These are phyloP conservation scores for Dryas iulia DNA, from an alignment of 1,140 invertebrate genomes.

Conservation along the genomic window DNA sequence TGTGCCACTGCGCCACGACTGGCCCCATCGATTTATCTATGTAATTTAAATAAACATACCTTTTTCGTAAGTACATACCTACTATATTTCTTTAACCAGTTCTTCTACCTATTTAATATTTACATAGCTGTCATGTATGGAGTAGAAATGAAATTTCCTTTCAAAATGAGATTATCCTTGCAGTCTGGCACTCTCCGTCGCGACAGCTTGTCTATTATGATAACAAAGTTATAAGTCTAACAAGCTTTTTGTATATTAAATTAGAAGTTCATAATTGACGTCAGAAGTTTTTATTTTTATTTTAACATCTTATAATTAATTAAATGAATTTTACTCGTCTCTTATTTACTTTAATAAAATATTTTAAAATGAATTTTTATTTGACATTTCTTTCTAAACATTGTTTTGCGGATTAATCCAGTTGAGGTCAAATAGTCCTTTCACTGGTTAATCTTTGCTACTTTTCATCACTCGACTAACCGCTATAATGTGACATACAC, in stretches of 20 bases:
- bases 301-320: too few species aligned
- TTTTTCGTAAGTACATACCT: too few species aligned
- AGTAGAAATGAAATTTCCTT: neutral
- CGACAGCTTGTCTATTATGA: neutral
- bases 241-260: neutral
- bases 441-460: slow-evolving; percentile 1
- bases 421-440: neutral
- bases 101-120: too few species aligned
- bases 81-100: too few species aligned
- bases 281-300: neutral
- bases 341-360: too few species aligned
- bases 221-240: neutral
- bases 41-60: too few species aligned
- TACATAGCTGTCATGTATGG: neutral
- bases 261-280: neutral
- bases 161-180: neutral
- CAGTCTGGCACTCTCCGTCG: neutral
- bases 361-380: too few species aligned
- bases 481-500: neutral
- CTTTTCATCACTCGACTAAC: slow-evolving; percentile 1
- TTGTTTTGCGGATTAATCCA: neutral
- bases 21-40: too few species aligned
- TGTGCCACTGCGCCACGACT: too few species aligned
- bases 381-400: too few species aligned
- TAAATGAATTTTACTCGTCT: too few species aligned